phyloP scores from a whole-genome alignment of 2,113 vertebrate species.

The Glareola pratincola region DNA sequence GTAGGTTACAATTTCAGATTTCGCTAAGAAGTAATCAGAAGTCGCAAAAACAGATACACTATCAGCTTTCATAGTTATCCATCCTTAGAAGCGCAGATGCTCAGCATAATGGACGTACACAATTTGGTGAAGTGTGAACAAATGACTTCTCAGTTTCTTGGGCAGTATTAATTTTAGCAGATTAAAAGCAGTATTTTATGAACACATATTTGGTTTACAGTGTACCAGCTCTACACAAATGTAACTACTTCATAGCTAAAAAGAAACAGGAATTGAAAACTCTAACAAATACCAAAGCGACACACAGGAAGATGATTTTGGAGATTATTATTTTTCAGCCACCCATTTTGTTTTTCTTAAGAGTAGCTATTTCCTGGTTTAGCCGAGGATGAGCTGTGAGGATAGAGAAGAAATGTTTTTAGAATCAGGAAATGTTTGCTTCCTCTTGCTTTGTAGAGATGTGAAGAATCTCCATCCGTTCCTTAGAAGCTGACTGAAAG shows the following conservation, averaged over 20 bases:
- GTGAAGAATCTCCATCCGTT: not conserved
- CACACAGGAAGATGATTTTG: not conserved
- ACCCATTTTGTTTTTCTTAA: not conserved
- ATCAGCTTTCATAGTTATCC: not conserved
- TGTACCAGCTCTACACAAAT: not conserved
- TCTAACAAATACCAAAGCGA: not conserved
- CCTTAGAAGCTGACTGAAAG: not conserved
- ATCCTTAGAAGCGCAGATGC: not conserved
- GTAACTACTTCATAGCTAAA: not conserved
- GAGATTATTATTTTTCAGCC: not conserved
- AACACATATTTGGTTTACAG: not conserved
- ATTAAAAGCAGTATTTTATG: not conserved
- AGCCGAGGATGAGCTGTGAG: not conserved
- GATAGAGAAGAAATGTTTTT: not conserved
- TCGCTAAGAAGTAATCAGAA: not conserved
- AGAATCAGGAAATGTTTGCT: constrained; percentile 52
- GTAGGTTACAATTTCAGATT: not conserved
- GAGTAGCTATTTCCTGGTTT: not conserved
- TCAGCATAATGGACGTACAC: not conserved
- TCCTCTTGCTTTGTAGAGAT: constrained; percentile 2
- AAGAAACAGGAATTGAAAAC: not conserved
- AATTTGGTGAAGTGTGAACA: not conserved
- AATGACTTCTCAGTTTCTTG: not conserved
- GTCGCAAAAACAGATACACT: not conserved
- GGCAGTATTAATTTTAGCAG: not conserved